Conservation (phyloP, 2,113 vertebrate genomes). For the Sebastes fasciatus region DNA sequence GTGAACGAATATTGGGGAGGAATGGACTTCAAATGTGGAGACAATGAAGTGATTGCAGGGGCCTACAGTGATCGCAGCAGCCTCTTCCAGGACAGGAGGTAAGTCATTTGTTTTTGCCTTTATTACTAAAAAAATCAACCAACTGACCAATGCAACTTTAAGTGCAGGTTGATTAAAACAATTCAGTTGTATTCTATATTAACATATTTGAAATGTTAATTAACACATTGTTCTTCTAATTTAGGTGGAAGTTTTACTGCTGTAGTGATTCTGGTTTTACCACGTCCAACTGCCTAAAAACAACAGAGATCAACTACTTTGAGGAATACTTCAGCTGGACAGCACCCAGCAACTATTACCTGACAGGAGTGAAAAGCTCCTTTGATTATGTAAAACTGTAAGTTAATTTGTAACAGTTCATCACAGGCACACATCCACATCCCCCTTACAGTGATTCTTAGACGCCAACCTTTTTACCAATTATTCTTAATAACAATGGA, state of each 20-base stretch:
- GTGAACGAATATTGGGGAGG: not conserved
- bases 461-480: not conserved
- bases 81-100: no score
- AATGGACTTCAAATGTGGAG: not conserved
- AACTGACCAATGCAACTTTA: not conserved
- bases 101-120: no score
- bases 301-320: constrained; percentile 1
- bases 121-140: no score
- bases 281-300: not conserved
- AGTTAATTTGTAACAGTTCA: no score
- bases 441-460: not conserved
- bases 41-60: constrained; percentile 8
- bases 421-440: no score
- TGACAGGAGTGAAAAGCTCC: no score
- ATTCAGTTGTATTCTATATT: not conserved
- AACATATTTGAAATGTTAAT: not conserved
- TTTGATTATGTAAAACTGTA: no score
- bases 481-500: not conserved
- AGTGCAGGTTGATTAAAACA: not conserved
- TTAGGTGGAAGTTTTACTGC: constrained; percentile 36
- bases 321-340: constrained; percentile 1
- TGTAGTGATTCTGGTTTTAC: not conserved
- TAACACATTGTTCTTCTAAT: not conserved
- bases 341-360: not conserved
- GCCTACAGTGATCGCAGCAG: not conserved